Conservation (phyloP, 1,140 invertebrate genomes). For the Coboldia fuscipes region DNA sequence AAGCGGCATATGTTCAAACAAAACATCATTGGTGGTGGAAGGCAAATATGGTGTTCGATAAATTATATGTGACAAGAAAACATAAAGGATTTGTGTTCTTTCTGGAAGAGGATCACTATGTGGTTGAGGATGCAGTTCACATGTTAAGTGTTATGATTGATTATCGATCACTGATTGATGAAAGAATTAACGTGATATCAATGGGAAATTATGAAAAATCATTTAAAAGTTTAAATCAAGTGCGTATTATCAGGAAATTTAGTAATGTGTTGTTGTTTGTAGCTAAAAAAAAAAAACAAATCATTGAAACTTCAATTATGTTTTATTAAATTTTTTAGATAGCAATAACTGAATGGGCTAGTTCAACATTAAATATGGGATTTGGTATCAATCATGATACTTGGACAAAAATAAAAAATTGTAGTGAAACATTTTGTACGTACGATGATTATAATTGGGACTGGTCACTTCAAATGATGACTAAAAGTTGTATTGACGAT, state of each 20-base stretch:
- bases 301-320: too few species aligned
- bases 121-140: constrained; percentile 86
- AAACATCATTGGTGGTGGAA: constrained; percentile 99
- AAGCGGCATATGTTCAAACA: constrained; percentile 92
- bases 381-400: constrained; percentile 80
- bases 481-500: constrained; percentile 58
- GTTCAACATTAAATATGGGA: constrained; percentile 96
- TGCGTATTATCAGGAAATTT: too few species aligned
- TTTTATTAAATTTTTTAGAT: constrained; percentile 49
- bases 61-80: constrained; percentile 44
- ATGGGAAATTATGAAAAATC: constrained; percentile 90
- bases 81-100: constrained; percentile 70
- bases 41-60: constrained; percentile 65
- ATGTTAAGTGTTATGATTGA: constrained; percentile 58
- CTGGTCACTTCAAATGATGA: constrained; percentile 86
- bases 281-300: too few species aligned
- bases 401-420: constrained; percentile 65
- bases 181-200: constrained; percentile 76
- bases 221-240: too few species aligned
- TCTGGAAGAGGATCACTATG: constrained; percentile 95
- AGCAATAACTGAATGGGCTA: constrained; percentile 89
- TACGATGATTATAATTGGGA: constrained; percentile 99
- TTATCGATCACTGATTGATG: constrained; percentile 50
- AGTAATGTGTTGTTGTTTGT: too few species aligned
- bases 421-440: constrained; percentile 74